Base-by-base conservation (phyloP, 2,113 vertebrate genomes). In the Mus spicilegus region DNA sequence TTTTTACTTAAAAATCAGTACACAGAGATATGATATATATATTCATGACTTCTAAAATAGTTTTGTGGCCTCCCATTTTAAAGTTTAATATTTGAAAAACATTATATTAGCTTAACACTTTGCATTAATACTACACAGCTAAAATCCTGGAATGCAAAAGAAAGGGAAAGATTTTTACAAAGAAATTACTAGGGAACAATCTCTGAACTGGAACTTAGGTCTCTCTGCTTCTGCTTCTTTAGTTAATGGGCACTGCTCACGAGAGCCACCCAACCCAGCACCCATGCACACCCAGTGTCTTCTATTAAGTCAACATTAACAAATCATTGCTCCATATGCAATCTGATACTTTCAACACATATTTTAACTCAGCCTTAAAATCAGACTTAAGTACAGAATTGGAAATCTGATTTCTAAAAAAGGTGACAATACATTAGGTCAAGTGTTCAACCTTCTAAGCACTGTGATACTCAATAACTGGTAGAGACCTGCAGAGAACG, bases 1-100 rank as follows among this genome's bases (percentile, higher is more conserved):
- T 73, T 73, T 93, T 82, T 80, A 20, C 56, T 91, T 93, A 69
- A 92, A 95, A 78, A 85, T 90, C 30, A 89, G 61, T 82, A 72
- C 4, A 73, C 14, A 65, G 65, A 78, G 51, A 85, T n/a, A 91
- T 58, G 22, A 89, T 92, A 95, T 42, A 42, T 42, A 42, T 46
- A 58, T 89, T 54, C 6, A 26, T 33, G 46, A 89, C 26, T 81
- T 95, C 94, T 70, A 77, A 87, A 88, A 75, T 3, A 8, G 4
- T 39, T 42, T 94, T 63, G 33, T 16, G 26, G 26, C 8, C 82
- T 91, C 46, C 84, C 30, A 78, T 94, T 86, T 89, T 92, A 89
- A 76, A 88, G 81, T 65, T 89, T 95, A 92, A 85, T 58, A 94
- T 85, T 96, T 46, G 77, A 96, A 94, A 56, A 95, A 26, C 33